Percentiles rank a stretch among this genome's conserved stretches.
phyloP scores from a whole-genome alignment of 2,113 vertebrate genomes.

The Crotalus helleri region DNA sequence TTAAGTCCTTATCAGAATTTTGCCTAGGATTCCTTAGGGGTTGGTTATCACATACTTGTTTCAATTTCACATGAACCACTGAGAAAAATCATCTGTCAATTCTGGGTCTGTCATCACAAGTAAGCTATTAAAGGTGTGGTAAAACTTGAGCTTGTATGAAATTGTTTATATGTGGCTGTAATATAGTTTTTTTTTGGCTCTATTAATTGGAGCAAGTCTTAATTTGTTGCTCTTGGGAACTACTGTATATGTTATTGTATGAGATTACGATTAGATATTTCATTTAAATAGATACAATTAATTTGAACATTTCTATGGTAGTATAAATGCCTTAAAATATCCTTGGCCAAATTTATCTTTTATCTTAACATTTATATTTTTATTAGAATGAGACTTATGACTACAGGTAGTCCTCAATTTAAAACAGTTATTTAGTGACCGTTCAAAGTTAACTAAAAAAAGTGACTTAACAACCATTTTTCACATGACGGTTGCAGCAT shows the following conservation, averaged over 20 bases:
- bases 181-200: neutral
- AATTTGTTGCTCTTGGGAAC: neutral
- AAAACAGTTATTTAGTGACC: neutral
- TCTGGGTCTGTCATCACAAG: neutral
- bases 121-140: neutral
- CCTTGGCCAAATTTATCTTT: neutral
- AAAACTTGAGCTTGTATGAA: neutral
- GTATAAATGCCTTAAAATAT: neutral
- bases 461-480: neutral
- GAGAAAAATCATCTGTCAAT: neutral
- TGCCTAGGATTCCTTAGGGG: neutral
- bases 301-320: neutral
- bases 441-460: neutral
- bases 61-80: neutral
- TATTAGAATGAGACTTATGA: neutral
- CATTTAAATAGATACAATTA: neutral
- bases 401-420: neutral
- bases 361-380: neutral
- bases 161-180: neutral
- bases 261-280: neutral
- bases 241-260: neutral
- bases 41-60: neutral
- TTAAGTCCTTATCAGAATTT: neutral
- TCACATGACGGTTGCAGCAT: neutral
- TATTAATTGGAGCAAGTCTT: neutral